Conservation (phyloP, 1,140 invertebrate species). For the Physella acuta region DNA sequence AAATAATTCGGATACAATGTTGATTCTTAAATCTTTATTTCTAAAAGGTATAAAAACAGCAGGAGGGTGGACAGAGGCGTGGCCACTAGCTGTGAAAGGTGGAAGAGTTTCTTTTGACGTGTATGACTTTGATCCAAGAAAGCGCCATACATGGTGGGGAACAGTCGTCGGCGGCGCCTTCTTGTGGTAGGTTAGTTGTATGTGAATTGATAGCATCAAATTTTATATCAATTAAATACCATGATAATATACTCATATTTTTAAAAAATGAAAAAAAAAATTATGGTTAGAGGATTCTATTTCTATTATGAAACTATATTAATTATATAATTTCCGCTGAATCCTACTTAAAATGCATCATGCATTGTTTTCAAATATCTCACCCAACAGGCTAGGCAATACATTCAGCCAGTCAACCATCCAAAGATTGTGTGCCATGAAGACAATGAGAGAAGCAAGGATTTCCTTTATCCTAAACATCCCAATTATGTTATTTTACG, state of each 20-base stretch:
- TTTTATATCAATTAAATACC: neutral
- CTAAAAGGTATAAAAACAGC: too few relatives aligned
- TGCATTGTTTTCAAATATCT: too few relatives aligned
- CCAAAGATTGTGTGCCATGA: slow-evolving; percentile 19
- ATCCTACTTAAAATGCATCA: too few relatives aligned
- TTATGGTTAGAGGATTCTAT: too few relatives aligned
- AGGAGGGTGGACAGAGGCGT: neutral
- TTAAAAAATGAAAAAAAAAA: too few relatives aligned
- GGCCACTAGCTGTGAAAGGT: neutral
- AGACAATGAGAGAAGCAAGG: slow-evolving; percentile 16
- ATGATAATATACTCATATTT: neutral
- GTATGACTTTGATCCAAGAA: slow-evolving; percentile 1
- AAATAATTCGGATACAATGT: too few relatives aligned
- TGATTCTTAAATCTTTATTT: too few relatives aligned
- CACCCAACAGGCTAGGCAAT: slow-evolving; percentile 22
- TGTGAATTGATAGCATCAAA: neutral
- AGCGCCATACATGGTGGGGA: slow-evolving; percentile 1
- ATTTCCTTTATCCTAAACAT: slow-evolving; percentile 19
- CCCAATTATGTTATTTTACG: slow-evolving; percentile 14
- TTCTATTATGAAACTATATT: neutral
- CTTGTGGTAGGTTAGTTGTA: slow-evolving; percentile 16
- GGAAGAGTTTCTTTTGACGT: neutral
- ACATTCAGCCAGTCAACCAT: slow-evolving; percentile 25
- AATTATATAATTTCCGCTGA: too few relatives aligned
- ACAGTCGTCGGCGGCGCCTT: slow-evolving; percentile 1